Percentiles rank a stretch among this genome's conserved stretches.
Conservation (phyloP, 2,888 invertebrate genomes). For the Drosophila histrio region DNA sequence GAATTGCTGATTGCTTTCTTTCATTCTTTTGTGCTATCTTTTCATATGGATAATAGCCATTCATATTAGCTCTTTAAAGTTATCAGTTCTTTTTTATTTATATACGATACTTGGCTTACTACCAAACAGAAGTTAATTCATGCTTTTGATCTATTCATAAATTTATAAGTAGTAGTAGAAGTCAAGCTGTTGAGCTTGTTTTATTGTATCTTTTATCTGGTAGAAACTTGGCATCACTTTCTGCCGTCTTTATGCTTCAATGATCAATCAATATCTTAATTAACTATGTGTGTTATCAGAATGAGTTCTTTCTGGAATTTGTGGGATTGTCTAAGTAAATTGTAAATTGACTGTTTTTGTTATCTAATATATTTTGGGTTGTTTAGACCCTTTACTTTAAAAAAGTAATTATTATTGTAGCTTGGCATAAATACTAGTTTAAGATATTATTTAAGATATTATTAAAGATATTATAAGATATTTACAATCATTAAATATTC, state of each 20-base stretch:
- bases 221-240: not conserved
- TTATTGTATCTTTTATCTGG: not conserved
- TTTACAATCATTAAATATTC: no score
- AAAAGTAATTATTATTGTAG: no score
- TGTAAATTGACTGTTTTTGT: no score
- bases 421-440: no score
- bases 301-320: not conserved
- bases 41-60: conserved; percentile 5
- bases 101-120: not conserved
- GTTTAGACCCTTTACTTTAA: no score
- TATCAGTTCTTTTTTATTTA: not conserved
- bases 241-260: not conserved
- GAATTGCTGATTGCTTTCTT: conserved; percentile 14
- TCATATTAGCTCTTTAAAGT: not conserved
- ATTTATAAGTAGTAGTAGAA: not conserved
- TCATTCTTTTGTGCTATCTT: not conserved
- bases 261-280: not conserved
- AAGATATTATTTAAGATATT: no score
- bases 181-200: not conserved
- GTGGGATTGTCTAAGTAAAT: not conserved
- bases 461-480: no score
- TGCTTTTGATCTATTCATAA: conserved; percentile 1
- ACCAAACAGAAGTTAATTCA: conserved; percentile 17
- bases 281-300: not conserved
- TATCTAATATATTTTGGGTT: no score